phyloP scores from a whole-genome alignment of 2,888 invertebrate species.

The Tinea semifulvella region DNA sequence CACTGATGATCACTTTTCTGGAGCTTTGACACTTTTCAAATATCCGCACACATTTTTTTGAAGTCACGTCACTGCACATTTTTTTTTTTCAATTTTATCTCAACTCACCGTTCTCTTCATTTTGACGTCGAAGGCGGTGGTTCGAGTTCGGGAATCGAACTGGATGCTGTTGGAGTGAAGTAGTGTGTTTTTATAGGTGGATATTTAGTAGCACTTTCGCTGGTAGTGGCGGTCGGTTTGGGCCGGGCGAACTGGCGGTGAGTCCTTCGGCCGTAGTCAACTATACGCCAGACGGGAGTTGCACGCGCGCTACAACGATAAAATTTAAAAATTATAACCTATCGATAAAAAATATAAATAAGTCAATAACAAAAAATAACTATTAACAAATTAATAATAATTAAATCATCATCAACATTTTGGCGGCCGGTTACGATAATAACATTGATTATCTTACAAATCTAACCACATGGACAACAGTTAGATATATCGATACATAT shows the following conservation, averaged over 20 bases:
- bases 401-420: too few relatives aligned
- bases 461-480: too few relatives aligned
- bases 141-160: slow-evolving; percentile 57
- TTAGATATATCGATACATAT: too few relatives aligned
- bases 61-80: slow-evolving; percentile 31
- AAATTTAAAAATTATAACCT: too few relatives aligned
- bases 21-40: slow-evolving; percentile 6
- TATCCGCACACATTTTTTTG: slow-evolving; percentile 40
- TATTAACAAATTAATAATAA: too few relatives aligned
- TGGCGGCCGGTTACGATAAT: too few relatives aligned
- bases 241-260: slow-evolving; percentile 31
- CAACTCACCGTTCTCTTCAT: slow-evolving; percentile 62
- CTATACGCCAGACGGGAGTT: slow-evolving; percentile 34
- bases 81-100: slow-evolving; percentile 23
- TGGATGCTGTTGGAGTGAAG: slow-evolving; percentile 49
- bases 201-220: slow-evolving; percentile 63
- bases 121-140: slow-evolving; percentile 53
- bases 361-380: too few relatives aligned
- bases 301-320: slow-evolving; percentile 47
- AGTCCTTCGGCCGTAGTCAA: slow-evolving; percentile 53
- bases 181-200: slow-evolving; percentile 62
- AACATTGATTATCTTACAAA: too few relatives aligned
- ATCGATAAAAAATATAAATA: too few relatives aligned
- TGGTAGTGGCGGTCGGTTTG: slow-evolving; percentile 40
- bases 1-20: slow-evolving; percentile 32